Conservation (phyloP, 35 echinoderm and acorn worm genomes). For the Ptychodera flava region DNA sequence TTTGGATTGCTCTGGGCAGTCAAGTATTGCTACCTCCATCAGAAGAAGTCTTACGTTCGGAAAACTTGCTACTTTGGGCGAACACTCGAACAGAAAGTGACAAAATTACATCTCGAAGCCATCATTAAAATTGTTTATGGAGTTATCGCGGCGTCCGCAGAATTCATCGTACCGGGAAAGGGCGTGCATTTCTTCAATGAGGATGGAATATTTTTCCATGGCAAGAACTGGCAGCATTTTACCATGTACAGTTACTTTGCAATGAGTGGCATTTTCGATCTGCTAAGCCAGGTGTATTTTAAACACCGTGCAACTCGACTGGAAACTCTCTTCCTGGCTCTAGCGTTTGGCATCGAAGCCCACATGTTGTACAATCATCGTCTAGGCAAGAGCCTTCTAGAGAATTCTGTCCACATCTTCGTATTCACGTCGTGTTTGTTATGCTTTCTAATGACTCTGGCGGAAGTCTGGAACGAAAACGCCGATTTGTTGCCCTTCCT, state of each 20-base stretch:
- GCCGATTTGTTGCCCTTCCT: constrained; percentile 47
- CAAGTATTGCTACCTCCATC: neutral
- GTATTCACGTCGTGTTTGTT: constrained; percentile 57
- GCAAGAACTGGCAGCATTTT: neutral
- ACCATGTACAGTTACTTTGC: neutral
- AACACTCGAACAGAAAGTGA: neutral
- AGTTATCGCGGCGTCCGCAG: neutral
- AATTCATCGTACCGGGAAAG: neutral
- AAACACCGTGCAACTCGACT: constrained; percentile 25
- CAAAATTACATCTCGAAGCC: neutral
- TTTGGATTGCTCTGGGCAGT: neutral
- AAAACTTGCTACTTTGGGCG: neutral
- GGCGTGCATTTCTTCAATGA: neutral
- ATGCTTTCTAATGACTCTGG: constrained; percentile 30
- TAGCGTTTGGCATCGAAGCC: constrained; percentile 78
- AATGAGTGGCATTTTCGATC: neutral
- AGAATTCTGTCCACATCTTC: constrained; percentile 56
- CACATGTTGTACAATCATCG: constrained; percentile 77
- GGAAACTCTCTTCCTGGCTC: constrained; percentile 53
- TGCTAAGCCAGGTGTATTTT: constrained; percentile 4
- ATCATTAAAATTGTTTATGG: neutral
- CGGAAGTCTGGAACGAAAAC: constrained; percentile 41
- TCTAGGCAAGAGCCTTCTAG: constrained; percentile 55
- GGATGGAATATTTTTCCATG: neutral
- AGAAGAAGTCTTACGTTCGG: neutral